Evolutionary conservation across 1,140 invertebrate genomes (phyloP).

Genomic region (Philotrypesis tridentata): DNA sequence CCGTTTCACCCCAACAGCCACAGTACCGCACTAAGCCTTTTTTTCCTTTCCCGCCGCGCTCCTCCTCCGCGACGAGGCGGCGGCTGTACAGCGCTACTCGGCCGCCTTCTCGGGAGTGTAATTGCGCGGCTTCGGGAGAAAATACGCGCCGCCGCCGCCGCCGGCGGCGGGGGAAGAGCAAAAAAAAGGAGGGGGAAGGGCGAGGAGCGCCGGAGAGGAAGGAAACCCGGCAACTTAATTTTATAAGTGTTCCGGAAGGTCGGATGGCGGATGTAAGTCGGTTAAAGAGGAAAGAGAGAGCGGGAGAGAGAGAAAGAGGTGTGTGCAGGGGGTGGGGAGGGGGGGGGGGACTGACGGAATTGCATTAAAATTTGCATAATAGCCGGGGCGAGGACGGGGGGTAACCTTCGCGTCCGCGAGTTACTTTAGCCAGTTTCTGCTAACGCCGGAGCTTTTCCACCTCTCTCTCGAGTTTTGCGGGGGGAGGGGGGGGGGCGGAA

Average conservation of each 20-base stretch:
- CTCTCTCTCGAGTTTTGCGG: not conserved
- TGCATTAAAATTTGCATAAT: conserved; percentile 64
- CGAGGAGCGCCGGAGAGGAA: not conserved
- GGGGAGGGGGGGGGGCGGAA: not conserved
- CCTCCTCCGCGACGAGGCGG: too few species aligned
- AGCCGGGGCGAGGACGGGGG: conserved; percentile 28
- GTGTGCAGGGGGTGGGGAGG: too few species aligned
- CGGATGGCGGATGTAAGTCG: conserved; percentile 56
- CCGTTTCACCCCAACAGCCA: too few species aligned
- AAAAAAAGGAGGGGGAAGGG: not conserved
- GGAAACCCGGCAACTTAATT: conserved; percentile 50
- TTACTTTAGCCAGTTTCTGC: conserved; percentile 14
- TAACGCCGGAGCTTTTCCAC: not conserved
- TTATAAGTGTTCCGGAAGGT: conserved; percentile 55
- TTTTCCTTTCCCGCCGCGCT: too few species aligned
- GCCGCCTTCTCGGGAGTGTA: not conserved
- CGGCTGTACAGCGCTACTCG: too few species aligned
- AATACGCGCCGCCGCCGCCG: not conserved
- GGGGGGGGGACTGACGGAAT: conserved; percentile 49
- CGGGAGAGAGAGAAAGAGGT: conserved; percentile 22
- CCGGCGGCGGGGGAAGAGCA: too few species aligned
- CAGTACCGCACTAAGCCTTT: too few species aligned
- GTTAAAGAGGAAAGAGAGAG: conserved; percentile 51
- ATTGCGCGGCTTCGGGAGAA: not conserved
- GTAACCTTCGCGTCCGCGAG: conserved; percentile 3